These are phyloP conservation scores for Rhinoraja longicauda DNA, from an alignment of 2,797 vertebrate genomes.

Conservation along the genomic window DNA sequence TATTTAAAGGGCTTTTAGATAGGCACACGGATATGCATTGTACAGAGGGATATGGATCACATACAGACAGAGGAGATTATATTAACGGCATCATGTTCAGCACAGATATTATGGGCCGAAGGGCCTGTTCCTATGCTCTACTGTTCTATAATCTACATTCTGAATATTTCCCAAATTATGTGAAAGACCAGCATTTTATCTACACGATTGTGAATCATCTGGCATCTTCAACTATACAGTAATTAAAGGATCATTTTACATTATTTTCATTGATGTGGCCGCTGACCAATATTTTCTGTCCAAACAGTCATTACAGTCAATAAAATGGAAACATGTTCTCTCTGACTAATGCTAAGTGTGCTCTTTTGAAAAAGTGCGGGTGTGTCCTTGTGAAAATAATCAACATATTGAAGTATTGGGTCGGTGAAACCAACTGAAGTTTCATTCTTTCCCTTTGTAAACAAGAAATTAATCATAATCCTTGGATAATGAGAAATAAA, in stretches of 20 bases:
- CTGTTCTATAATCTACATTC: too few species aligned
- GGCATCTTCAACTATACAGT: neutral
- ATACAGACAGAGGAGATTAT: too few species aligned
- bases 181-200: neutral
- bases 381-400: neutral
- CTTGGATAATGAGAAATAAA: conserved; percentile 26
- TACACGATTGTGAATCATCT: neutral
- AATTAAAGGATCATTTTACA: neutral
- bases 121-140: too few species aligned
- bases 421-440: neutral
- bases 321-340: neutral
- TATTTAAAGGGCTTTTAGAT: too few species aligned
- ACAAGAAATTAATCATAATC: conserved; percentile 25
- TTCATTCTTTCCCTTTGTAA: neutral
- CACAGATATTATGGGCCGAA: too few species aligned
- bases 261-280: neutral
- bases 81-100: too few species aligned
- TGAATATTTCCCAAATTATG: neutral
- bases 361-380: neutral
- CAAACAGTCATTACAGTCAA: neutral
- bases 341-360: neutral
- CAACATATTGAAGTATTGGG: neutral
- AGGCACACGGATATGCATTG: too few species aligned
- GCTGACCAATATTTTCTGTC: neutral
- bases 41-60: too few species aligned